Percentiles rank a stretch among this genome's conserved stretches.
Conservation (phyloP, 2,797 vertebrate species). For the Melanotaenia trifasciata region DNA sequence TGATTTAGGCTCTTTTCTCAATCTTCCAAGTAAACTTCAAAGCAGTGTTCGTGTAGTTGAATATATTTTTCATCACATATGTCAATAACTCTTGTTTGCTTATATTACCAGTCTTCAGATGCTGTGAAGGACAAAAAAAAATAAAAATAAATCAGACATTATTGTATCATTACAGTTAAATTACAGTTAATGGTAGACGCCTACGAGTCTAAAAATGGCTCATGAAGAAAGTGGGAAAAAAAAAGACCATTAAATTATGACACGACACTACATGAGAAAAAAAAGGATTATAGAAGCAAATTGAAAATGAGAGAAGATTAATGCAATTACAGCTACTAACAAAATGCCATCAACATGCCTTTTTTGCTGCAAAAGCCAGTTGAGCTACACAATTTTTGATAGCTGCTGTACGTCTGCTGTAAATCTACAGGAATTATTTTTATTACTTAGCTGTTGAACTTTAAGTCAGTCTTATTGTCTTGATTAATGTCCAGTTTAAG, state of each 20-base stretch:
- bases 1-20: background rate
- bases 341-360: background rate
- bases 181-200: constrained; percentile 13
- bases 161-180: constrained; percentile 5
- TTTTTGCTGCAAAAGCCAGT: background rate
- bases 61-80: background rate
- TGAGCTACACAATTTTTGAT: background rate
- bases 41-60: background rate
- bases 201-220: background rate
- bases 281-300: background rate
- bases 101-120: background rate
- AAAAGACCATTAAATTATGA: constrained; percentile 13
- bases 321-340: background rate
- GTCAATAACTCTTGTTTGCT: background rate
- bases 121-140: background rate
- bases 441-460: background rate
- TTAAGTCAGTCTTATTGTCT: background rate
- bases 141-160: background rate
- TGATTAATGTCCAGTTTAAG: background rate
- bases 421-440: background rate
- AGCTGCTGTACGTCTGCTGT: background rate
- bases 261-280: background rate
- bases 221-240: background rate
- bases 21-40: constrained; percentile 1
- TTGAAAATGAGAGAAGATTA: background rate